phyloP scores from a whole-genome alignment of 1,140 invertebrate genomes.

The Drosophila neocordata region DNA sequence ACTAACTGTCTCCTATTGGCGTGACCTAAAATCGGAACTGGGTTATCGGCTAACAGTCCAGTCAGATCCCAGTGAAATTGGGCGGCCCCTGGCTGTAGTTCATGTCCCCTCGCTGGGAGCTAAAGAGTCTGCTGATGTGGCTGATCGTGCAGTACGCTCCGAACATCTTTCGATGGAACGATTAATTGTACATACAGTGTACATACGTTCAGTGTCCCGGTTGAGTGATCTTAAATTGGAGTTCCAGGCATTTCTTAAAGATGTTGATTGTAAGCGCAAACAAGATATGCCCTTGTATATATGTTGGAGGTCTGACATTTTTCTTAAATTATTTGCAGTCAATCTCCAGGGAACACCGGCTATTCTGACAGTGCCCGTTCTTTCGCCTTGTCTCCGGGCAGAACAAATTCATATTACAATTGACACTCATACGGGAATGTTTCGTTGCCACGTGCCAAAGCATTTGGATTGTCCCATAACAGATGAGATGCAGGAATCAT shows the following conservation, averaged over 20 bases:
- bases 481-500: conserved; percentile 90
- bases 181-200: conserved; percentile 98
- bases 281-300: not conserved
- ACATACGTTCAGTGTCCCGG: conserved; percentile 93
- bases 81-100: conserved; percentile 91
- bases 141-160: conserved; percentile 91
- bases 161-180: conserved; percentile 97
- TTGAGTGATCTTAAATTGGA: conserved; percentile 93
- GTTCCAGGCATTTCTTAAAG: conserved; percentile 88
- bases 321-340: conserved; percentile 81
- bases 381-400: conserved; percentile 94
- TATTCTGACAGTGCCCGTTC: conserved; percentile 93
- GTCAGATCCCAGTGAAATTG: conserved; percentile 92
- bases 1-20: conserved; percentile 97
- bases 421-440: conserved; percentile 96
- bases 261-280: conserved; percentile 87
- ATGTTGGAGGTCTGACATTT: not conserved
- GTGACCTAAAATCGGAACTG: conserved; percentile 90
- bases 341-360: conserved; percentile 92
- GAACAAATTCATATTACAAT: conserved; percentile 96
- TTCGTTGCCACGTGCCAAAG: conserved; percentile 95
- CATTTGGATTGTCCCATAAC: conserved; percentile 91
- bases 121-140: conserved; percentile 86
- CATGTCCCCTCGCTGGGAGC: conserved; percentile 93
- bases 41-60: conserved; percentile 95